phyloP scores from a whole-genome alignment of 2,888 invertebrate species.

The Trissonchulus sp. region DNA sequence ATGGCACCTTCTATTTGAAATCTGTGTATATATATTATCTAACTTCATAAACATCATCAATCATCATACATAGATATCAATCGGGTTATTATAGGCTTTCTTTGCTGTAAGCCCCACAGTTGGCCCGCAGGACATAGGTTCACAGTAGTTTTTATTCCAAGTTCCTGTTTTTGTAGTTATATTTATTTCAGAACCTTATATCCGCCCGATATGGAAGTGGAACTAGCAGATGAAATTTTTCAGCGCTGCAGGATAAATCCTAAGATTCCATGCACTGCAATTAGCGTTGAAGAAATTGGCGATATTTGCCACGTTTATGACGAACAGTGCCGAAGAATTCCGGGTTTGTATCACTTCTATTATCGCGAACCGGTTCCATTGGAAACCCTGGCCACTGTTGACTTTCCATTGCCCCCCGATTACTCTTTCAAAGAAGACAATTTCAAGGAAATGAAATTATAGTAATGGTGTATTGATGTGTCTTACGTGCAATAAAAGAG shows the following conservation, averaged over 20 bases:
- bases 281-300: slow-evolving; percentile 47
- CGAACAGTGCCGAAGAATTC: slow-evolving; percentile 41
- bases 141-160: no score
- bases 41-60: no score
- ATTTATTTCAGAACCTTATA: slow-evolving; percentile 40
- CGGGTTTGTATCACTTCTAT: slow-evolving; percentile 48
- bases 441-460: no score
- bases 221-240: slow-evolving; percentile 41
- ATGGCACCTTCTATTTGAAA: no score
- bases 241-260: slow-evolving; percentile 39
- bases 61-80: no score
- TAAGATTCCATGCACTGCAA: slow-evolving; percentile 30
- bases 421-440: neutral
- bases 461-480: no score
- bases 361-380: slow-evolving; percentile 37
- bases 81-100: no score
- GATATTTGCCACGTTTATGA: slow-evolving; percentile 45
- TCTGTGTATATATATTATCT: no score
- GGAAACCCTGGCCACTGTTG: neutral
- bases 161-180: no score
- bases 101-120: no score
- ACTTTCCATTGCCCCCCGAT: neutral
- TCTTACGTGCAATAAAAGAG: no score
- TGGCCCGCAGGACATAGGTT: no score
- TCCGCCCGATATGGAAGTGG: slow-evolving; percentile 42